Evolutionary conservation across 2,888 invertebrate species (phyloP).

Genomic region (Sarcophaga variegata): DNA sequence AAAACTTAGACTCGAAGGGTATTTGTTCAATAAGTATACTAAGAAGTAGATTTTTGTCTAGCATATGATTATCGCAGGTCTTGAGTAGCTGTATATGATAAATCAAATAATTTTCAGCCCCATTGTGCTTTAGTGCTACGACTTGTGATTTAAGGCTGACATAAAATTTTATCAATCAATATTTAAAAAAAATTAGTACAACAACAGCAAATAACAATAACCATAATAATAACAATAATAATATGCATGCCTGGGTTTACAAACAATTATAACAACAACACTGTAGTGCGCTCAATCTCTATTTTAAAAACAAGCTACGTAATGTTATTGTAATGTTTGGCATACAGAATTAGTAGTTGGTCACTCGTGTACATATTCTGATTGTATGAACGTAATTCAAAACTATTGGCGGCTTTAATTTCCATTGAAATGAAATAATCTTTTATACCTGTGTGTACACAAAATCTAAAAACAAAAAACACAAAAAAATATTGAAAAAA

Average conservation of each 20-base stretch:
- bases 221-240: constrained; percentile 5
- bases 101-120: neutral
- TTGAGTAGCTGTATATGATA: neutral
- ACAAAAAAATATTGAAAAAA: constrained; percentile 21
- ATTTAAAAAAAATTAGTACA: neutral
- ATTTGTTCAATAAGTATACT: no score
- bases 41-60: no score
- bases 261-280: neutral
- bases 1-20: no score
- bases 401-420: constrained; percentile 63
- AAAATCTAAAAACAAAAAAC: neutral
- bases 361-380: neutral
- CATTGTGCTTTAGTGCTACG: constrained; percentile 9
- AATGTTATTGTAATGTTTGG: constrained; percentile 55
- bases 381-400: constrained; percentile 26
- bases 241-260: constrained; percentile 7
- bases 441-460: neutral
- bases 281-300: constrained; percentile 17
- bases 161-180: constrained; percentile 48
- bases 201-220: constrained; percentile 5
- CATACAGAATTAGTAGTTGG: constrained; percentile 52
- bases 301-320: constrained; percentile 46
- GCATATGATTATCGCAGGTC: no score
- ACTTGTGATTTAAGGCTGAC: constrained; percentile 38
- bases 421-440: constrained; percentile 31